Base-by-base conservation (phyloP, 2,797 vertebrate species). In the Clarias fuscus region DNA sequence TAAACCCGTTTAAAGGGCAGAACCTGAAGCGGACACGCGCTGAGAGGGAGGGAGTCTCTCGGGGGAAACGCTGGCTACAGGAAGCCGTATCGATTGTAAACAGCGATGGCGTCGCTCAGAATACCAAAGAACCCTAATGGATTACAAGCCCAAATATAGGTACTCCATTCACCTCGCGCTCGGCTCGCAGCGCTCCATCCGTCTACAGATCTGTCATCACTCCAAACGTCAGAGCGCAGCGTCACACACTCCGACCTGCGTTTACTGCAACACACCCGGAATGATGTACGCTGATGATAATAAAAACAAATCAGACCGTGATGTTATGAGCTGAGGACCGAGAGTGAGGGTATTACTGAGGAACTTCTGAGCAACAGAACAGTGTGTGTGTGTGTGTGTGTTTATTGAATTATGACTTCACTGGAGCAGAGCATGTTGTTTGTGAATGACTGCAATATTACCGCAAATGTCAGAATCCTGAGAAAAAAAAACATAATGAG, bases 121-220 rank as follows among this genome's bases (percentile, higher is more conserved):
- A 86, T 86, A 84, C 82, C 81, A 84, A 86, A 68, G 53, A 86
- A 59, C 53, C 58, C 64, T 78, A 83, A 70, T 71, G 73, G 72
- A 61, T 83, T 62, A 61, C 33, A 33, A 62, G 17, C 53, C 43
- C 79, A 75, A 82, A 82, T 84, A 76, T 84, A 84, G 43, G 43
- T 62, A 20, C 8, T 72, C 17, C 37, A 64, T 81, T n/a, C 71
- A 62, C 67, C 27, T 33, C 67, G 7, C 27, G 65, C 37, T 80
- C 58, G 0, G 40, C 14, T 62, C 72, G 18, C 40, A 33, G 70
- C 18, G 17, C 33, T 84, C 59, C 72, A 84, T 15, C 72, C 22
- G 27, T 33, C 61, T 76, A 65, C 40, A 84, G 76, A 84, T 67
- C 61, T 10, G 22, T 10, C 71, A 64, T 53, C 67, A 53, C 79